Base-by-base conservation (phyloP, 1,140 invertebrate species). In the Radopholus similis region DNA sequence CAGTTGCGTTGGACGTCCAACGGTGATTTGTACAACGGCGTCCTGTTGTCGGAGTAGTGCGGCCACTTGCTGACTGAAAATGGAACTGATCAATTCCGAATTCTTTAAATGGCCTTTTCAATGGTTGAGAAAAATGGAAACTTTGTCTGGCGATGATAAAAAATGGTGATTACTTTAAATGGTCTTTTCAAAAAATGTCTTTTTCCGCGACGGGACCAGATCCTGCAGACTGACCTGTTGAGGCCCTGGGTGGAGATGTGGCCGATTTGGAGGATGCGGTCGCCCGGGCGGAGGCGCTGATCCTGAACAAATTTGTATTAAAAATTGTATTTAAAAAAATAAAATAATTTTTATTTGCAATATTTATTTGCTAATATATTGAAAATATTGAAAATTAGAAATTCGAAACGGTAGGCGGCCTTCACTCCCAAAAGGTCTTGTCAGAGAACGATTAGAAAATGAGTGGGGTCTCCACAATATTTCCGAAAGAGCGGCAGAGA, bases 241-340 rank as follows among this genome's bases (percentile, higher is more conserved):
- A 94, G 91, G 4, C 92, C 91, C 49, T 91, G 87, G 62, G 95
- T 87, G 84, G 91, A 92, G 53, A 95, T 90, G 71, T 92, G 90
- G 6, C 91, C 91, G 70, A 95, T 93, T 85, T 95, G 92, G 56
- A 96, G 86, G 56, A 96, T 89, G 84, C 95, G 92, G 84, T 96
- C 93, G 13, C 92, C 92, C 83, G 90, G 89, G 82, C 90, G 90
- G 59, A 96, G 85, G 6, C 91, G 86, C 5, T 89, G 89, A 85
- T 95, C 91, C 86, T 91, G 87, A 23, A 82, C 79, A 63, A n/a
- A n/a, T n/a, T n/a, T n/a, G n/a, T n/a, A n/a, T n/a, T n/a, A n/a
- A n/a, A n/a, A n/a, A n/a, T n/a, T n/a, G n/a, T n/a, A n/a, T n/a
- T n/a, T n/a, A n/a, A n/a, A n/a, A n/a, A n/a, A n/a, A n/a, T n/a